These are phyloP conservation scores for Pangasius krempfi DNA, from an alignment of 2,797 vertebrate genomes.

Conservation along the genomic window DNA sequence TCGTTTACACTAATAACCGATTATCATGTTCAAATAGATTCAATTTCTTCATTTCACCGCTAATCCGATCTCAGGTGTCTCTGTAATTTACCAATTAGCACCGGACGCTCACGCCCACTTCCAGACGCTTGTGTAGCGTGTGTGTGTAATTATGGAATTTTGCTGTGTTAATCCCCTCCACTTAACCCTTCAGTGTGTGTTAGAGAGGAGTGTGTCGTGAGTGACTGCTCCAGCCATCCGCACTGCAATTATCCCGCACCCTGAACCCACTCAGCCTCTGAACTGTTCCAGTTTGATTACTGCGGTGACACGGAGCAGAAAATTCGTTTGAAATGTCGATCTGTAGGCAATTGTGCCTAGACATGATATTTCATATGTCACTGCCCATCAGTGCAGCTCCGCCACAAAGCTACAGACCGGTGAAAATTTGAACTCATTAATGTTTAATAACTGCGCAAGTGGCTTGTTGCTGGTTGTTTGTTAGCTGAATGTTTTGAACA, in stretches of 20 bases:
- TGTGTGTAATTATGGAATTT: slow-evolving; percentile 68
- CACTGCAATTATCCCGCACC: slow-evolving; percentile 68
- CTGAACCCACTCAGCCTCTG: slow-evolving; percentile 67
- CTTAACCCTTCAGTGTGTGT: slow-evolving; percentile 68
- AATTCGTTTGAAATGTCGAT: slow-evolving; percentile 74
- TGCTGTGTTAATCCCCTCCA: slow-evolving; percentile 65
- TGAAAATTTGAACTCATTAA: slow-evolving; percentile 58
- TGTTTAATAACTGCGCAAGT: slow-evolving; percentile 57
- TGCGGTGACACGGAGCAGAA: slow-evolving; percentile 72
- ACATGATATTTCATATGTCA: slow-evolving; percentile 67
- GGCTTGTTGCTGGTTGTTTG: slow-evolving; percentile 62
- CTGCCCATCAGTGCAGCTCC: slow-evolving; percentile 57
- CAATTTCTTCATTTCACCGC: background rate
- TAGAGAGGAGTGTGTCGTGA: slow-evolving; percentile 60
- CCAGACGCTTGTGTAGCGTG: slow-evolving; percentile 36
- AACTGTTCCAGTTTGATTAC: slow-evolving; percentile 67
- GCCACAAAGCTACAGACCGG: slow-evolving; percentile 61
- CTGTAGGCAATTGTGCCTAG: slow-evolving; percentile 67
- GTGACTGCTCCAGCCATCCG: slow-evolving; percentile 54
- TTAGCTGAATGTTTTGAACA: slow-evolving; percentile 48
- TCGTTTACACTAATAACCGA: background rate
- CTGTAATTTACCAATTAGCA: slow-evolving; percentile 56
- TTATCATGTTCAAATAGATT: background rate
- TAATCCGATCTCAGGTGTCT: slow-evolving; percentile 53
- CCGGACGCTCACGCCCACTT: slow-evolving; percentile 43